Evolutionary conservation across 2,888 invertebrate species (phyloP).

Genomic region (Rhamphomyia laevipes): DNA sequence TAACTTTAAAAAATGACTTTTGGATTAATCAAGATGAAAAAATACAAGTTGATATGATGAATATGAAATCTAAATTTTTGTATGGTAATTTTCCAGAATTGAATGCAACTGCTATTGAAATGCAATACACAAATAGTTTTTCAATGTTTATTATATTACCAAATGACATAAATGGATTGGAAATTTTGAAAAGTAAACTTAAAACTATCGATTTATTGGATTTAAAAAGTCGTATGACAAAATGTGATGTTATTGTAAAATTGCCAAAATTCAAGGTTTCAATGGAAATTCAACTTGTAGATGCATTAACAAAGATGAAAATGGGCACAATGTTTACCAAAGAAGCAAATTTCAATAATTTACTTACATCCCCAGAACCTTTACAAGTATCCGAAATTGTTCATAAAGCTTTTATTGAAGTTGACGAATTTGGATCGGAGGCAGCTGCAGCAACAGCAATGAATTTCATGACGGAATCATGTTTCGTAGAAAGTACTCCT

Average conservation of each 20-base stretch:
- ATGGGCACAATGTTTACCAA: conserved; percentile 51
- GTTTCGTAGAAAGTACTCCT: too few species aligned
- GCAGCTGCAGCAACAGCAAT: conserved; percentile 64
- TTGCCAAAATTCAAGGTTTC: conserved; percentile 78
- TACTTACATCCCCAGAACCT: conserved; percentile 39
- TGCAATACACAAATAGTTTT: conserved; percentile 57
- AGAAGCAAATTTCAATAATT: conserved; percentile 47
- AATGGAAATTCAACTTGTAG: conserved; percentile 50
- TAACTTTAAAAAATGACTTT: conserved; percentile 54
- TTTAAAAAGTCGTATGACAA: too few species aligned
- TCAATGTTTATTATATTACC: conserved; percentile 70
- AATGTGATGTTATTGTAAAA: conserved; percentile 41
- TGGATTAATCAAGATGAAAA: conserved; percentile 43
- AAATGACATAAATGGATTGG: conserved; percentile 52
- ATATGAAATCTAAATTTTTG: conserved; percentile 27
- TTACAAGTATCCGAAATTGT: conserved; percentile 55
- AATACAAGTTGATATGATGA: conserved; percentile 56
- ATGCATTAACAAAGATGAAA: conserved; percentile 53
- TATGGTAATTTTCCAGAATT: conserved; percentile 22
- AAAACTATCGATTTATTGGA: too few species aligned
- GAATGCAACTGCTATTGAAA: conserved; percentile 40
- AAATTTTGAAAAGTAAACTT: too few species aligned
- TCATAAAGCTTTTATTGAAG: conserved; percentile 79
- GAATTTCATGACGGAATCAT: too few species aligned
- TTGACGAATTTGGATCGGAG: conserved; percentile 79